These are phyloP conservation scores for Platycheirus albimanus DNA, from an alignment of 2,888 invertebrate genomes.

Conservation along the genomic window DNA sequence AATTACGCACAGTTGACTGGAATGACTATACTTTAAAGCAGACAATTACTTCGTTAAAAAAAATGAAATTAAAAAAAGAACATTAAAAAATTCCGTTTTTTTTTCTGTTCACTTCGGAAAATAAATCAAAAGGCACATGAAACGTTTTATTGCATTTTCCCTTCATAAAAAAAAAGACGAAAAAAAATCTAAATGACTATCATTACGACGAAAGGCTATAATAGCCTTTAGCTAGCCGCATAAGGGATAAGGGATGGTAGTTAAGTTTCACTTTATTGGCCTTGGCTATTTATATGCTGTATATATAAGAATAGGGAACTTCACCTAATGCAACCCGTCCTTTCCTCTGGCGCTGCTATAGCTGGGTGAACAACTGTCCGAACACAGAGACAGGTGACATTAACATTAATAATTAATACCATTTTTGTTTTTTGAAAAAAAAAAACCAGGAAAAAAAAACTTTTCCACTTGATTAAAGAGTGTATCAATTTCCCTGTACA, in stretches of 20 bases:
- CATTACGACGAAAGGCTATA: slow-evolving; percentile 63
- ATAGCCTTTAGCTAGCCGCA: slow-evolving; percentile 47
- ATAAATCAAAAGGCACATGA: slow-evolving; percentile 67
- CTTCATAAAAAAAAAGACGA: slow-evolving; percentile 22
- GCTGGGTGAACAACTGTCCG: slow-evolving; percentile 62
- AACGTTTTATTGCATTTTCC: slow-evolving; percentile 61
- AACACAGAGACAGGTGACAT: slow-evolving; percentile 69
- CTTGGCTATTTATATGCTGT: slow-evolving; percentile 27
- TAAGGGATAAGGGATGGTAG: slow-evolving; percentile 39
- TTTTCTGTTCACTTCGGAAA: slow-evolving; percentile 14
- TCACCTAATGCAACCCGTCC: slow-evolving; percentile 30
- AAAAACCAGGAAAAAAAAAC: slow-evolving; percentile 45
- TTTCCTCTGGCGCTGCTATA: slow-evolving; percentile 2
- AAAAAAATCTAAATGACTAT: slow-evolving; percentile 59
- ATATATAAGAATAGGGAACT: background rate
- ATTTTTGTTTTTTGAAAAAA: slow-evolving; percentile 47
- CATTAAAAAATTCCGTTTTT: slow-evolving; percentile 48
- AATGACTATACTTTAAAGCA: slow-evolving; percentile 1
- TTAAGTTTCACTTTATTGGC: slow-evolving; percentile 55
- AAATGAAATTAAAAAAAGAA: slow-evolving; percentile 1
- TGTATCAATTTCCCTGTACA: slow-evolving; percentile 63
- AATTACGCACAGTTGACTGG: background rate
- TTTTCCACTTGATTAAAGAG: slow-evolving; percentile 73
- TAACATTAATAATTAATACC: slow-evolving; percentile 72
- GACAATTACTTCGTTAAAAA: background rate